phyloP scores from a whole-genome alignment of 2,888 invertebrate genomes.

The Girardia tigrina region DNA sequence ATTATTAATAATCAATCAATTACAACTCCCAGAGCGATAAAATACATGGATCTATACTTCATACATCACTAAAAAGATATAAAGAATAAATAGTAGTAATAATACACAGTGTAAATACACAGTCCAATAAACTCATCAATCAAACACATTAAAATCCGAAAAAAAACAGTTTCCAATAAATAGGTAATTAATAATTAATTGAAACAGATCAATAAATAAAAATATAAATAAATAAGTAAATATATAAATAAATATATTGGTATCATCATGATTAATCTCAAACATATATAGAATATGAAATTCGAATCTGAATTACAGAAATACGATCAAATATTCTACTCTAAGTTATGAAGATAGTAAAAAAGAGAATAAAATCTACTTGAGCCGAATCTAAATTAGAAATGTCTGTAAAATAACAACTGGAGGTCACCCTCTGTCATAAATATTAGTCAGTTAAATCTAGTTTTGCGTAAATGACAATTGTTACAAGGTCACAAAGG shows the following conservation, averaged over 20 bases:
- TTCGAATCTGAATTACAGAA: neutral
- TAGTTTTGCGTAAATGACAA: neutral
- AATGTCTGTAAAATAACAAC: conserved; percentile 23
- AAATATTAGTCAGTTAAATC: neutral
- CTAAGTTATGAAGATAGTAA: conserved; percentile 16
- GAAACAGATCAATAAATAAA: neutral
- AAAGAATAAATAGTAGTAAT: neutral
- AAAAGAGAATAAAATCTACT: conserved; percentile 21
- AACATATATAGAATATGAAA: no score
- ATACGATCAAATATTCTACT: neutral
- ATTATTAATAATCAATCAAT: neutral
- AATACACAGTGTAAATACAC: neutral
- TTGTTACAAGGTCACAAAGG: conserved; percentile 23
- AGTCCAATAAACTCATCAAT: neutral
- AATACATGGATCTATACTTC: conserved; percentile 15
- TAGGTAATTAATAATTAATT: neutral
- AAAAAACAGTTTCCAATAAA: neutral
- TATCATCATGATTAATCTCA: no score
- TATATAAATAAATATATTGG: neutral
- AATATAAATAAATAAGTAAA: neutral
- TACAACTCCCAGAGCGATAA: conserved; percentile 19
- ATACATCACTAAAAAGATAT: conserved; percentile 4
- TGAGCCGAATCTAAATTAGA: conserved; percentile 20
- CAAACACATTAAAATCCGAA: neutral
- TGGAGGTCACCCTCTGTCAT: conserved; percentile 12